Conservation (phyloP, 2,888 invertebrate genomes). For the Glaucopsyche alexis region DNA sequence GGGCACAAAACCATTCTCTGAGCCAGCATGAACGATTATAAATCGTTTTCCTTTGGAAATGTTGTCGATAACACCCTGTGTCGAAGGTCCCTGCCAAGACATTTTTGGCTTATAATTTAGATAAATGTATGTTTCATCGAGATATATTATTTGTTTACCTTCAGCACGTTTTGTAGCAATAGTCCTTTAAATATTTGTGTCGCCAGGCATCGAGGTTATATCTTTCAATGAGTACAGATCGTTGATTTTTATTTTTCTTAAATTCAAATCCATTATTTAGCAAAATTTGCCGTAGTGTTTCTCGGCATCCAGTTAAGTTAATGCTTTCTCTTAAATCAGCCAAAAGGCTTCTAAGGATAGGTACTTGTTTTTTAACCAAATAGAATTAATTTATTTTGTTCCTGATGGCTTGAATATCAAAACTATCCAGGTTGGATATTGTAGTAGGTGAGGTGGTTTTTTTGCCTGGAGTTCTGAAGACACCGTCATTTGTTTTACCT, state of each 20-base stretch:
- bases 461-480: too few relatives aligned
- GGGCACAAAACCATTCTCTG: too few relatives aligned
- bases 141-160: not conserved
- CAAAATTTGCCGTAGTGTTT: not conserved
- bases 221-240: not conserved
- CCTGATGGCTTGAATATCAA: too few relatives aligned
- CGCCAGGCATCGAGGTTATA: not conserved
- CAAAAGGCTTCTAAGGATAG: not conserved
- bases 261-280: not conserved
- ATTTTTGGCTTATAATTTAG: not conserved
- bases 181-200: not conserved
- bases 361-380: not conserved
- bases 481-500: too few relatives aligned
- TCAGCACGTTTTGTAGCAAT: not conserved
- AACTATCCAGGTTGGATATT: not conserved
- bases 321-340: too few relatives aligned
- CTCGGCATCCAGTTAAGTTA: too few relatives aligned
- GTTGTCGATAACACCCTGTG: too few relatives aligned
- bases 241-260: not conserved
- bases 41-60: too few relatives aligned
- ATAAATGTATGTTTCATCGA: not conserved
- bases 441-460: not conserved
- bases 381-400: not conserved
- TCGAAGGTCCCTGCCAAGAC: not conserved
- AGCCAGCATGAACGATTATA: too few relatives aligned